Evolutionary conservation across 2,888 invertebrate genomes (phyloP), one percentile per base, ranked within the genome.

Genomic region (Elegia similella): DNA sequence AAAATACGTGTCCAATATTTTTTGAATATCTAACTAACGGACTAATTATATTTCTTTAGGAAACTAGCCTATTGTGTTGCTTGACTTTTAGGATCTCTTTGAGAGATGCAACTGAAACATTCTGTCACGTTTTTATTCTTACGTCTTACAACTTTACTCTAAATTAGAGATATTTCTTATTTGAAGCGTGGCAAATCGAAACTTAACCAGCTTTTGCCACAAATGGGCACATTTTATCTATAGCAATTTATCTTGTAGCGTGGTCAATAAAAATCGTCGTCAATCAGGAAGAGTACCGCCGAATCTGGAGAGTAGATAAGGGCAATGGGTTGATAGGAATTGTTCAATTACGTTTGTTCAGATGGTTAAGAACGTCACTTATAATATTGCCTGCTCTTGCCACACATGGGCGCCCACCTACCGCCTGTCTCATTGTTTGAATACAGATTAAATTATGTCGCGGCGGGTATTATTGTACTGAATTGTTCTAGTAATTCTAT

Each of bases 321-420:
- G 88, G 84, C 86, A 82, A 83, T 83, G 81, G 86, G 86, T 84
- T 82, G 86, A 85, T 86, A 83, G 86, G 78, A 88, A 86, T 87
- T 86, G 86, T 86, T 82, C 88, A 88, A 88, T 87, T 88, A 84
- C 77, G 78, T 85, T 86, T 88, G 82, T 87, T 86, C 84, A 87
- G 86, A 84, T 86, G 82, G 86, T 87, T 88, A 86, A 81, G 80
- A 78, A 82, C 73, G 88, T 88, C 88, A 87, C 84, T 87, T 84
- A 84, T 77, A 86, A 86, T 86, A 84, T 84, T 73, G 81, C 73
- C 67, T 66, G 70, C 69, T 76, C 74, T 86, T 83, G 79, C 84
- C 82, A 81, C 84, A 83, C 78, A 78, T 70, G 70, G 60, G 61
- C 58, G 47, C 52, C 52, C 56, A 57, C 56, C 56, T 58, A 58